Evolutionary conservation across 2,888 invertebrate species (phyloP), one percentile per base, ranked within the genome.

Genomic region (Tetheella fluctuosa): DNA sequence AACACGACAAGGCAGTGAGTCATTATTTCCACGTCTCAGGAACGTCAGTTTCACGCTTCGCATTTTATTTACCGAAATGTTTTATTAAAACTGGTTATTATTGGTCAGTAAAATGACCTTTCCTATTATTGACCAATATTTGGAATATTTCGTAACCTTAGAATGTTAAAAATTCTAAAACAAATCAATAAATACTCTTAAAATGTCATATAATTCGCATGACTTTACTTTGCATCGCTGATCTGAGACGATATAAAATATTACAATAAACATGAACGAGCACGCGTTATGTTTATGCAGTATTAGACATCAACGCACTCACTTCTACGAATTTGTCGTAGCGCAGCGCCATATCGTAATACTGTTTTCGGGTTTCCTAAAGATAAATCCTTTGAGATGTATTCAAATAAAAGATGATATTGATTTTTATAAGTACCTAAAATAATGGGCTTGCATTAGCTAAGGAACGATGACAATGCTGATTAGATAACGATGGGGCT

Each of bases 1-100:
- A 59, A 59, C 28, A 23, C n/a, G 39, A 39, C 52, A 20, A 54
- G 17, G 13, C 17, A n/a, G 25, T 52, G 42, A 53, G 2, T 8
- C 34, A 23, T 55, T 55, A 6, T 20, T 37, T 30, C 20, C 23
- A 34, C 34, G 12, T 34, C 20, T 48, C 48, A 17, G 20, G 10
- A 48, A 20, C 2, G n/a, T 7, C 48, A 48, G 48, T 15, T 20
- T 20, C 48, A 48, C 7, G 20, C 48, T 42, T 42, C 17, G 20
- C 10, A 10, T 20, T 20, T 48, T 48, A 10, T 48, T 48, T 20
- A 48, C 20, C 10, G 2, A 20, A 20, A 20, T 10, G 6, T 48
- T 42, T 48, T 20, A 20, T 48, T 3, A 1, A 6, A 20, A 20
- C 48, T 48, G 17, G 48, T 48, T 48, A 8, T 10, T 48, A 6